Evolutionary conservation across 2,113 vertebrate species (phyloP), one percentile per base, ranked within the genome.

Genomic region (Proterorhinus semilunaris): DNA sequence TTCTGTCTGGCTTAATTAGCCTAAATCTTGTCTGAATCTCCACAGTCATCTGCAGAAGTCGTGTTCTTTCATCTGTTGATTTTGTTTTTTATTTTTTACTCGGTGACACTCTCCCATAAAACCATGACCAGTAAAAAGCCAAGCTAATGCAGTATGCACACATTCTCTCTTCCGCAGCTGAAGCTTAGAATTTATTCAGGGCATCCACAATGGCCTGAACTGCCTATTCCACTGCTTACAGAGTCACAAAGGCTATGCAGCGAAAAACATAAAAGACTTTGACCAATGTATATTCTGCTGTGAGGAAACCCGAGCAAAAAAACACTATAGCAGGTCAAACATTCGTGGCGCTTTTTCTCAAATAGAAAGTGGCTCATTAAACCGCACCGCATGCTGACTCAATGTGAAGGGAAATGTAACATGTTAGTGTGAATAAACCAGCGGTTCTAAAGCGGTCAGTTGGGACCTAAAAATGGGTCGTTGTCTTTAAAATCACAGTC

Each of bases 111-210:
- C 42, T 61, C 58, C 42, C 36, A 61, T 45, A 61, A 61, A 61
- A 15, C 58, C 42, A 43, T 61, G 58, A 61, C 58, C 58, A 61
- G 58, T 61, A 42, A 61, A 61, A 61, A 43, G 42, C 58, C 58
- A 61, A 15, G 58, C 58, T 61, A 61, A 61, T 61, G 58, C 44
- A 61, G 44, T 44, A 61, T 61, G 58, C 58, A 61, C 58, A 61
- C 13, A 44, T 61, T 61, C 58, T 61, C 58, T 61, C 15, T 61
- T 61, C 42, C 15, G 42, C 58, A 13, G 58, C 42, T 61, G 36
- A 61, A 61, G 42, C 58, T 61, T 42, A n/a, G 42, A 61, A 61
- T 61, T 45, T 61, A 61, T 61, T 61, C 58, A 44, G 58, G 44
- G 58, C 13, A 45, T 7, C 58, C 58, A 61, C 58, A 61, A 61